Evolutionary conservation across 2,113 vertebrate genomes (phyloP).

Genomic region (Aegotheles bennettii): DNA sequence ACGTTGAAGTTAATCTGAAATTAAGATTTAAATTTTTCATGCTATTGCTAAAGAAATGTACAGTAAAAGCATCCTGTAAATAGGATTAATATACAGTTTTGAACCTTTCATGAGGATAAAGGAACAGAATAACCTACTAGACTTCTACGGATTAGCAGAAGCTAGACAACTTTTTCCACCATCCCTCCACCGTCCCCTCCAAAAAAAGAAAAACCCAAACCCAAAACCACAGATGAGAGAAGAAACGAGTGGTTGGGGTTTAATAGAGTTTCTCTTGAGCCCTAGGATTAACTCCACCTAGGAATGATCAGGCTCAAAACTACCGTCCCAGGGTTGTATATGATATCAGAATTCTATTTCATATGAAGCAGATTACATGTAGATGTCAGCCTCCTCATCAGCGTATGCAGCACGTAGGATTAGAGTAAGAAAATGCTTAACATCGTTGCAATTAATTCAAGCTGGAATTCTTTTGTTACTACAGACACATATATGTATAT

Average conservation of each 20-base stretch:
- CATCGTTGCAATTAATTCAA: neutral
- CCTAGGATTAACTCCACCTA: neutral
- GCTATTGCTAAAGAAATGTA: neutral
- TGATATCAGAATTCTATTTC: neutral
- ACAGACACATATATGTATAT: neutral
- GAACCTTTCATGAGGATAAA: neutral
- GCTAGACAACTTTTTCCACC: neutral
- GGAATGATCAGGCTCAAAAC: neutral
- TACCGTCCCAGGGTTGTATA: neutral
- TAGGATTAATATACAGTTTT: neutral
- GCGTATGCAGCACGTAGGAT: neutral
- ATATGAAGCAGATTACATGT: neutral
- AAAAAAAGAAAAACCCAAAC: neutral
- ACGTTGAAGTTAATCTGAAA: neutral
- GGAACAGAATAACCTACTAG: neutral
- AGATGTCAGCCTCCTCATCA: neutral
- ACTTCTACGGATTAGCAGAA: neutral
- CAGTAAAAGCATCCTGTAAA: neutral
- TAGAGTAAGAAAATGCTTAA: neutral
- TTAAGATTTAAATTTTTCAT: neutral
- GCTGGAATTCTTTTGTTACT: neutral
- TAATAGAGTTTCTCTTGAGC: neutral
- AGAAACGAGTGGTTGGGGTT: neutral
- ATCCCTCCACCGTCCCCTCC: fast-evolving
- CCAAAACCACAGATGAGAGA: neutral